These are phyloP conservation scores for Microtus richardsoni DNA, from an alignment of 2,113 vertebrate species.

Conservation along the genomic window DNA sequence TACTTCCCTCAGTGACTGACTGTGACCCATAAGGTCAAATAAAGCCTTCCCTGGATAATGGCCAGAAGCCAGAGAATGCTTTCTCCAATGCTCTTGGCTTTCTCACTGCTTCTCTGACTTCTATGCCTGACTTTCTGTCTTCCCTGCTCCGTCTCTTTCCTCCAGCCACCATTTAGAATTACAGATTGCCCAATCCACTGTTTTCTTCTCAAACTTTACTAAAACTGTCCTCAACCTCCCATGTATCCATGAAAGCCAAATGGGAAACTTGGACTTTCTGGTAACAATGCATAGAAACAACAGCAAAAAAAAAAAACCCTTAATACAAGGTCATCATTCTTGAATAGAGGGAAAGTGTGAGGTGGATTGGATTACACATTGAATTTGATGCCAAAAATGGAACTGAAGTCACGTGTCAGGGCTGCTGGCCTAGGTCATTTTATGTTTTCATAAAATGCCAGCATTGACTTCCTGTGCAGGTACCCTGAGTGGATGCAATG, in stretches of 20 bases:
- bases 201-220: too few species aligned
- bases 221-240: not conserved
- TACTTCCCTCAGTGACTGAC: not conserved
- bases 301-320: not conserved
- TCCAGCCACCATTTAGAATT: too few species aligned
- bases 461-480: not conserved
- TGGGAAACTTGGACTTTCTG: not conserved
- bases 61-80: not conserved
- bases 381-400: constrained; percentile 21
- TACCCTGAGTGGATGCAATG: not conserved
- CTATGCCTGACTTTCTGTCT: not conserved
- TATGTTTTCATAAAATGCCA: constrained; percentile 12
- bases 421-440: not conserved
- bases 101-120: not conserved
- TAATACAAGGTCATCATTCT: not conserved
- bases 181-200: not conserved
- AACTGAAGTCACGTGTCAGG: not conserved
- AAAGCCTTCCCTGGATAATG: not conserved
- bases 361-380: not conserved
- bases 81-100: too few species aligned
- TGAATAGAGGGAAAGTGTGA: not conserved
- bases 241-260: too few species aligned
- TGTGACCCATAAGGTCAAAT: not conserved
- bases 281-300: not conserved
- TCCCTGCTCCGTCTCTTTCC: not conserved